Base-by-base conservation (phyloP, 23 tunicate species). In the Styela plicata region DNA sequence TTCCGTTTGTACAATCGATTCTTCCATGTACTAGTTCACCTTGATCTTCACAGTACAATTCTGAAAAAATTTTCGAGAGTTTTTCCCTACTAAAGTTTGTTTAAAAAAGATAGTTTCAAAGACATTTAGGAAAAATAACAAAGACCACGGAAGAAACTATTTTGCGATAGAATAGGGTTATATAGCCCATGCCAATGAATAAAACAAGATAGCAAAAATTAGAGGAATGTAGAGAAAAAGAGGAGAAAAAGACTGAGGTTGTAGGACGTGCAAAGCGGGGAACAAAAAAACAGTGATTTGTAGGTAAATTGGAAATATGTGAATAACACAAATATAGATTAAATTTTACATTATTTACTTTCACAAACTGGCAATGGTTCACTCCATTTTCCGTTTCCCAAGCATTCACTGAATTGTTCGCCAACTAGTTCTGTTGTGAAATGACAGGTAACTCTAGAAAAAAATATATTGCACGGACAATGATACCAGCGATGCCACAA, bases 311-410 rank as follows among this genome's bases (percentile, higher is more conserved):
- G n/a, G n/a, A n/a, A n/a, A n/a, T n/a, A n/a, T n/a, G n/a, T n/a
- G n/a, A n/a, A n/a, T n/a, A n/a, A n/a, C n/a, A n/a, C n/a, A n/a
- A n/a, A n/a, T n/a, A n/a, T n/a, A n/a, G n/a, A n/a, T n/a, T n/a
- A 44, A 44, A 44, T 44, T 44, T 13, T 13, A 44, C 7, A 44
- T 44, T 5, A 7, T 44, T 82, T 65, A 87, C 91, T 44, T 66
- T 68, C 79, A 30, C 91, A 87, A 36, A 34, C 21, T 0, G 91
- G 86, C 28, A 79, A 53, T 27, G 91, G 91, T 2, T 20, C 22
- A 64, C 71, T 82, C 91, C 91, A 87, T 26, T 0, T 32, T 25
- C 91, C 91, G 66, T 30, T n/a, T 7, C 27, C 77, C 22, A 36
- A 65, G 53, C 86, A 79, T 26, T 28, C 64, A 33, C 83, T 85